Evolutionary conservation across 92 coral and sea anemone species (phyloP).

Genomic region (Epizoanthus illoricatus): DNA sequence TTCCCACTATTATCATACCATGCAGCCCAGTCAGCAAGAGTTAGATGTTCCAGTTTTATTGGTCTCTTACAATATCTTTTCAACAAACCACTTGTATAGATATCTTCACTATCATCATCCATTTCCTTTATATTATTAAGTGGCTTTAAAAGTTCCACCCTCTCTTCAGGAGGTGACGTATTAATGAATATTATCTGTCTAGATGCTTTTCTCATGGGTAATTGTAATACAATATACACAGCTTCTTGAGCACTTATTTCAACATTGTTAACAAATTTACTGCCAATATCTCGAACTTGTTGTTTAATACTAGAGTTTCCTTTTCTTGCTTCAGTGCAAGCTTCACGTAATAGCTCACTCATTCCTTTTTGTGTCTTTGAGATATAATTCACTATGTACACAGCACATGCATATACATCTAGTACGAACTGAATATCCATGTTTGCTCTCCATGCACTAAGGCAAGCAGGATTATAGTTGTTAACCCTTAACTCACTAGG

Average conservation of each 20-base stretch:
- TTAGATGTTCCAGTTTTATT: conserved; percentile 51
- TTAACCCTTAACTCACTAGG: conserved; percentile 60
- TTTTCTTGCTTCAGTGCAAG: conserved; percentile 52
- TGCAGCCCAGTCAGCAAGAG: conserved; percentile 79
- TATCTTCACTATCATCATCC: conserved; percentile 75
- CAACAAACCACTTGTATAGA: conserved; percentile 62
- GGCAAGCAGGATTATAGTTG: conserved; percentile 64
- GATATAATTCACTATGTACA: conserved; percentile 59
- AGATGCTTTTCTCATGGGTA: conserved; percentile 61
- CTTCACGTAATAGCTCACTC: conserved; percentile 39
- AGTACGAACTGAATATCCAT: conserved; percentile 44
- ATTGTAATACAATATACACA: conserved; percentile 56
- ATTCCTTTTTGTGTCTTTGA: conserved; percentile 62
- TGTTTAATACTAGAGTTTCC: conserved; percentile 44
- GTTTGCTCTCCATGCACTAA: conserved; percentile 49
- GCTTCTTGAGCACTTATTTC: conserved; percentile 80
- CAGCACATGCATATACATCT: conserved; percentile 71
- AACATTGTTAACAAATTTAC: conserved; percentile 65
- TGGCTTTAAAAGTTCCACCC: conserved; percentile 65
- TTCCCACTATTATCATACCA: conserved; percentile 61
- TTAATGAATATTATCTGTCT: conserved; percentile 58
- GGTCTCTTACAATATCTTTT: conserved; percentile 63
- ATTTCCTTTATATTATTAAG: conserved; percentile 57
- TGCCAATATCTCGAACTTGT: conserved; percentile 59
- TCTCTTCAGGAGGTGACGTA: conserved; percentile 67